Conservation (phyloP, 1,140 invertebrate genomes). For the Coptotermes formosanus region DNA sequence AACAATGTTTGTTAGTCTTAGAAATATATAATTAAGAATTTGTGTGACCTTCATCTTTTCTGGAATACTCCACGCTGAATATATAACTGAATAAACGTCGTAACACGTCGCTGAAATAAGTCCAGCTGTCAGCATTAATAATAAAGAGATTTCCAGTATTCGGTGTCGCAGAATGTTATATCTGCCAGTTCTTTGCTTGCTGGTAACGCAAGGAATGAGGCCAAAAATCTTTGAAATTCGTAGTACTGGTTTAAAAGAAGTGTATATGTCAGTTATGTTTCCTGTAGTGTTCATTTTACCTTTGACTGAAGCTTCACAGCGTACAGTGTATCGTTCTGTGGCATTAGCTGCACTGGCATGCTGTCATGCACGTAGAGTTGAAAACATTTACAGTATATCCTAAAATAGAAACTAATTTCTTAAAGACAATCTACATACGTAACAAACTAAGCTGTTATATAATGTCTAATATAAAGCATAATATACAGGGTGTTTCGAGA, state of each 20-base stretch:
- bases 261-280: neutral
- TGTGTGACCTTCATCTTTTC: neutral
- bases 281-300: too few relatives aligned
- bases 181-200: neutral
- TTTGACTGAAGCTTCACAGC: too few relatives aligned
- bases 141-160: neutral
- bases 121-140: neutral
- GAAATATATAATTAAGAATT: neutral
- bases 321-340: too few relatives aligned
- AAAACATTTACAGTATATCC: too few relatives aligned
- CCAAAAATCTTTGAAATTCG: neutral
- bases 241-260: neutral
- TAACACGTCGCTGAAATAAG: neutral
- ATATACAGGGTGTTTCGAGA: too few relatives aligned
- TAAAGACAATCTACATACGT: too few relatives aligned
- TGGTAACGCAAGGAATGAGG: neutral
- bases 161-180: too few relatives aligned
- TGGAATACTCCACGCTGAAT: neutral
- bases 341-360: too few relatives aligned
- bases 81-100: neutral
- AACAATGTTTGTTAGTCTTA: neutral
- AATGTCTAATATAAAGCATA: too few relatives aligned
- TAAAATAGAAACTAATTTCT: too few relatives aligned
- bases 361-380: too few relatives aligned
- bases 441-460: too few relatives aligned